Percentiles rank a stretch among this genome's conserved stretches.
phyloP scores from a whole-genome alignment of 2,888 invertebrate genomes.

The Electrophaes corylata region DNA sequence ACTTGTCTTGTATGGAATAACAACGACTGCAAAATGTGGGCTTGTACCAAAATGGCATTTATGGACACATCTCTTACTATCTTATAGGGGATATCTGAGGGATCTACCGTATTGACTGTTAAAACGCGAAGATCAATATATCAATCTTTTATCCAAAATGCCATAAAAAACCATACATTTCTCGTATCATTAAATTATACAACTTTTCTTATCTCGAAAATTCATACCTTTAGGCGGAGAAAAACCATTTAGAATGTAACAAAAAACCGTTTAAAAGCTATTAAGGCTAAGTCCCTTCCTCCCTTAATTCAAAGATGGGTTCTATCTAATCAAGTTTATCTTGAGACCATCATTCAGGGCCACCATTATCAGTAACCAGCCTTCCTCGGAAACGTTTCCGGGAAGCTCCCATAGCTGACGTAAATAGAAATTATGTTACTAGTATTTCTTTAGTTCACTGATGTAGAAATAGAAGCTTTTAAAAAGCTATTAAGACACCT shows the following conservation, averaged over 20 bases:
- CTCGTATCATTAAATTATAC: constrained; percentile 33
- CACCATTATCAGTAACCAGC: constrained; percentile 49
- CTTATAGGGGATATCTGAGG: no score
- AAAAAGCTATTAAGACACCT: background rate
- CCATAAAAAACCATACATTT: constrained; percentile 13
- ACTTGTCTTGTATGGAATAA: no score
- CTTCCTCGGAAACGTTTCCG: constrained; percentile 43
- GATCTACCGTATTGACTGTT: no score
- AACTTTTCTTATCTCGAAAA: constrained; percentile 30
- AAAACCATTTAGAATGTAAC: constrained; percentile 39
- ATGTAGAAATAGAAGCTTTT: constrained; percentile 12
- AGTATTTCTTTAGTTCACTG: constrained; percentile 24
- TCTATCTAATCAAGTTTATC: constrained; percentile 61
- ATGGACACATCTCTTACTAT: no score
- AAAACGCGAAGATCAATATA: no score
- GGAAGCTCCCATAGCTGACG: constrained; percentile 46
- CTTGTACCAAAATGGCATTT: no score
- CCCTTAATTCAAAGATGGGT: constrained; percentile 46
- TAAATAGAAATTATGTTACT: constrained; percentile 30
- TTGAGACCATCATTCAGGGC: constrained; percentile 45
- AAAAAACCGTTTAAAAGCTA: constrained; percentile 48
- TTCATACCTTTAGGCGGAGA: constrained; percentile 31
- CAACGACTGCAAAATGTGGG: no score
- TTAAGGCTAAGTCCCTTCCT: constrained; percentile 44
- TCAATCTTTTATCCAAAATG: no score